These are phyloP conservation scores for Heliconius ethilla DNA, from an alignment of 2,888 invertebrate genomes.

Conservation along the genomic window DNA sequence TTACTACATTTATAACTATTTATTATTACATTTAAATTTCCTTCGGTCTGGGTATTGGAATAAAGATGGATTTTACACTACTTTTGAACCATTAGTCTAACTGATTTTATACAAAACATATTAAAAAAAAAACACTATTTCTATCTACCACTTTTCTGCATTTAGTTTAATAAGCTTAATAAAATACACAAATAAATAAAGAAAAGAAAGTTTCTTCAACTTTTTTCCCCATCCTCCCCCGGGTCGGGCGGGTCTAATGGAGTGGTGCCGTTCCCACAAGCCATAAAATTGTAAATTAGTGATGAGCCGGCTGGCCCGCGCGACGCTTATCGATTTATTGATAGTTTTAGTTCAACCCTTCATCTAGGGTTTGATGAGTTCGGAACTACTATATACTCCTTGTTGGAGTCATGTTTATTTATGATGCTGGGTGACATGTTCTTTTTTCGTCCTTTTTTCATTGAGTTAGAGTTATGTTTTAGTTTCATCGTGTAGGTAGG, in stretches of 20 bases:
- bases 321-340: constrained; percentile 79
- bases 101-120: neutral
- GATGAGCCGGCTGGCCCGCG: constrained; percentile 73
- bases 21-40: too few species aligned
- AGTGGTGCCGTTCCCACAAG: constrained; percentile 72
- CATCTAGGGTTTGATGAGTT: constrained; percentile 47
- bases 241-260: constrained; percentile 76
- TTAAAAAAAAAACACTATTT: neutral
- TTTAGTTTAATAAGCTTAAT: constrained; percentile 12
- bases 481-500: too few species aligned
- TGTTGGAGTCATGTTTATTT: constrained; percentile 21
- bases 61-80: too few species aligned
- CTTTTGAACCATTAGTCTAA: too few species aligned
- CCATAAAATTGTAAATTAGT: constrained; percentile 83
- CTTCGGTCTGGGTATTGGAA: too few species aligned
- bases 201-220: constrained; percentile 39
- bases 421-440: neutral
- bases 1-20: too few species aligned
- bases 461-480: neutral
- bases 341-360: constrained; percentile 63
- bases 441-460: neutral
- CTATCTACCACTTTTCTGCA: neutral
- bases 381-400: constrained; percentile 32
- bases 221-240: constrained; percentile 60
- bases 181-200: constrained; percentile 27